Conservation (phyloP, 1,140 invertebrate species). For the Lasioglossum baleicum region DNA sequence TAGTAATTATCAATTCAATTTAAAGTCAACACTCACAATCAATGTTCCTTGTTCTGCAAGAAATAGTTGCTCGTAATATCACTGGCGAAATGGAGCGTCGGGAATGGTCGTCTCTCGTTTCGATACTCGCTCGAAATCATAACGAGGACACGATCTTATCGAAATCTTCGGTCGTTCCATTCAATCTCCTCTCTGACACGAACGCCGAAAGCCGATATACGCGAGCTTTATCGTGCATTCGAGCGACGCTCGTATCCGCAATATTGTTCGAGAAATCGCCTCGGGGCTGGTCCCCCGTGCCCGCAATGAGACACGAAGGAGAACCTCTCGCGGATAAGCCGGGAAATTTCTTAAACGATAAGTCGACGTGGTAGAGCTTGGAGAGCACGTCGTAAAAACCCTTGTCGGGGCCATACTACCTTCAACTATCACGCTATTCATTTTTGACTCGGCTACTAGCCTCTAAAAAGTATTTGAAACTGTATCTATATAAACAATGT, state of each 20-base stretch:
- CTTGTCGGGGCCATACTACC: neutral
- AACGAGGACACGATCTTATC: slow-evolving; percentile 10
- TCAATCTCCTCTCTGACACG: neutral
- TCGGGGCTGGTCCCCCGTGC: neutral
- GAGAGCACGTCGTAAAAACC: neutral
- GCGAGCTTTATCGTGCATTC: slow-evolving; percentile 14
- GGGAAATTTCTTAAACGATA: slow-evolving; percentile 9
- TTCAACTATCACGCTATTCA: neutral
- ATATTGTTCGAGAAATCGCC: slow-evolving; percentile 19
- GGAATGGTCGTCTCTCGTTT: neutral
- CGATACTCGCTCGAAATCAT: slow-evolving; percentile 10
- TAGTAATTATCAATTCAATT: too few species aligned
- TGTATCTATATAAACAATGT: too few species aligned
- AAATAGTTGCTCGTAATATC: neutral
- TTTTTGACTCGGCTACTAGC: too few species aligned
- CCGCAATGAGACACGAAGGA: neutral
- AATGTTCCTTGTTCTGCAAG: neutral
- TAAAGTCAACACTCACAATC: too few species aligned
- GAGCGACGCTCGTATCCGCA: slow-evolving; percentile 10
- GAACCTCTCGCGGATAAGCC: slow-evolving; percentile 1
- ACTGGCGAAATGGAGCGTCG: neutral
- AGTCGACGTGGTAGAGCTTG: neutral
- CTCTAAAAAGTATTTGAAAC: too few species aligned
- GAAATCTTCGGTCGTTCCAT: slow-evolving; percentile 5
- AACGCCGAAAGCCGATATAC: neutral